Evolutionary conservation across 2,888 invertebrate species (phyloP).

Genomic region (Microctonus brassicae): DNA sequence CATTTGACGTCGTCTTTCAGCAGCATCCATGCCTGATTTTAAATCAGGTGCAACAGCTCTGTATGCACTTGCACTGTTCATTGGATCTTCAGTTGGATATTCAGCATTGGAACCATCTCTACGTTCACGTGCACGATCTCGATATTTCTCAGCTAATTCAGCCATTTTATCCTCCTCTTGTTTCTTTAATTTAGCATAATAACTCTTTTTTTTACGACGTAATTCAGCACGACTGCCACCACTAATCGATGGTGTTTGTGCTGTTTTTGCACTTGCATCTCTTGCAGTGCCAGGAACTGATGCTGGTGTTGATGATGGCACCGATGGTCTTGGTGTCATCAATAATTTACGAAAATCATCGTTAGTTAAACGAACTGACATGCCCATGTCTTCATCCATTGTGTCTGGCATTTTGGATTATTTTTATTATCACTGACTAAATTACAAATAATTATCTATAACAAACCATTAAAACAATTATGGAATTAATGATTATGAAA

Average conservation of each 20-base stretch:
- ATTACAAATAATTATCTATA: too few species aligned
- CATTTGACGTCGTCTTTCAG: constrained; percentile 93
- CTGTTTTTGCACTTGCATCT: constrained; percentile 79
- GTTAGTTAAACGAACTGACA: constrained; percentile 89
- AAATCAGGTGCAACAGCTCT: constrained; percentile 96
- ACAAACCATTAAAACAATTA: too few species aligned
- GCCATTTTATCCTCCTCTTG: constrained; percentile 96
- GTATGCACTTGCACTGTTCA: constrained; percentile 88
- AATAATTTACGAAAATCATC: constrained; percentile 96
- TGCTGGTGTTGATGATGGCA: constrained; percentile 72
- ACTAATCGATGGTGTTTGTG: constrained; percentile 66
- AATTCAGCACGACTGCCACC: constrained; percentile 78
- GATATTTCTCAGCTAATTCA: constrained; percentile 92
- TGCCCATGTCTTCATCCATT: constrained; percentile 60
- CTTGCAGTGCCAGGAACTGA: constrained; percentile 75
- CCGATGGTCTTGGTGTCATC: constrained; percentile 92
- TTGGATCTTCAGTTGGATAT: constrained; percentile 85
- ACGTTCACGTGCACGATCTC: constrained; percentile 91
- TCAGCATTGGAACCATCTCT: constrained; percentile 88
- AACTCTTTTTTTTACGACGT: constrained; percentile 93
- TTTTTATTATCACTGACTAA: not conserved
- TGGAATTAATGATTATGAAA: too few species aligned
- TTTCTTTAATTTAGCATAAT: constrained; percentile 93
- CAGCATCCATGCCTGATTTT: constrained; percentile 94
- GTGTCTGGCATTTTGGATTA: constrained; percentile 61